These are phyloP conservation scores for Pelodytes ibericus DNA, from an alignment of 2,797 vertebrate genomes.

Conservation along the genomic window DNA sequence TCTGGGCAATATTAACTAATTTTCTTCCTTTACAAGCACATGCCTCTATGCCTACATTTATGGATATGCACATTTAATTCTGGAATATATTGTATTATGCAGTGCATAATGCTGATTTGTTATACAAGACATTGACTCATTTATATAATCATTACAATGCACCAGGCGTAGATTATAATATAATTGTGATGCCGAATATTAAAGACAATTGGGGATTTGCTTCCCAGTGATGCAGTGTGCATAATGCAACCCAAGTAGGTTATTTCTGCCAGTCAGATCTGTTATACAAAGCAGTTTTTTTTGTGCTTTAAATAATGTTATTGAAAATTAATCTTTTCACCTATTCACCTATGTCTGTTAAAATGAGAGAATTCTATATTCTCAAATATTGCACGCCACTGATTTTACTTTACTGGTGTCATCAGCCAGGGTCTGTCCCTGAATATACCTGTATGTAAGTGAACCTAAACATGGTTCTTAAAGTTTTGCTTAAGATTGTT, in stretches of 20 bases:
- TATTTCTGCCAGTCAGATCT: neutral
- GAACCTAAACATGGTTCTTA: too few relatives aligned
- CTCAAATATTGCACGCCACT: too few relatives aligned
- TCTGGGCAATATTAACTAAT: neutral
- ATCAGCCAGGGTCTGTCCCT: too few relatives aligned
- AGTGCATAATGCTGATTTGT: neutral
- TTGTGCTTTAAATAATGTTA: too few relatives aligned
- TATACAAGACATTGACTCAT: constrained; percentile 22
- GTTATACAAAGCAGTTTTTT: neutral
- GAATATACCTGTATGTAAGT: too few relatives aligned
- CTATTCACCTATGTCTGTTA: too few relatives aligned
- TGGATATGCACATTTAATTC: constrained; percentile 21
- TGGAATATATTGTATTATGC: constrained; percentile 4
- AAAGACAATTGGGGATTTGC: neutral
- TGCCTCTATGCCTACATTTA: constrained; percentile 1
- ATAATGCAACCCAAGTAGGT: neutral
- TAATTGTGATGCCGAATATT: constrained; percentile 1
- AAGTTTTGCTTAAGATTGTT: too few relatives aligned
- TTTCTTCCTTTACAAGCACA: neutral
- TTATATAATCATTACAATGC: constrained; percentile 27
- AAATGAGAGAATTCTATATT: too few relatives aligned
- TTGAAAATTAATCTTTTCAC: too few relatives aligned
- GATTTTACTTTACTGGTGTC: too few relatives aligned
- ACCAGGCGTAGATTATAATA: neutral
- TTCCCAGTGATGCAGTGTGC: neutral